phyloP scores from a whole-genome alignment of 2,888 invertebrate species.

The Hydrotaea diabolus region DNA sequence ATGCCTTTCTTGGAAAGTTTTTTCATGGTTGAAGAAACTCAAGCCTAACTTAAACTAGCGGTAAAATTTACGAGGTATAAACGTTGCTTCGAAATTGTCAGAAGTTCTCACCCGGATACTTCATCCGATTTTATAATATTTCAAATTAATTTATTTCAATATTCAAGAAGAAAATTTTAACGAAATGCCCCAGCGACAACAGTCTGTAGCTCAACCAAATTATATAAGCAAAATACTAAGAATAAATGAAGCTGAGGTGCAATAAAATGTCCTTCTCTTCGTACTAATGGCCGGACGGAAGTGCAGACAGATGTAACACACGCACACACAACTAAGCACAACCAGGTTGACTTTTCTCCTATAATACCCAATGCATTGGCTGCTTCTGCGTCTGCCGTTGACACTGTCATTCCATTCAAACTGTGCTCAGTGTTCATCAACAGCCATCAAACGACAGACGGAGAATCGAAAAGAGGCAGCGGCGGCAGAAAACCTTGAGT shows the following conservation, averaged over 20 bases:
- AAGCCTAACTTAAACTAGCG: too few relatives aligned
- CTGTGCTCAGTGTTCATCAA: not conserved
- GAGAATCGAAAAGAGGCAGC: not conserved
- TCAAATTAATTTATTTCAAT: too few relatives aligned
- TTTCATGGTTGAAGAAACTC: too few relatives aligned
- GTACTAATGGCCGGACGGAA: conserved; percentile 72
- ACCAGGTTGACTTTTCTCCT: conserved; percentile 45
- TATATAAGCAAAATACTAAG: conserved; percentile 46
- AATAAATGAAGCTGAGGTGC: conserved; percentile 74
- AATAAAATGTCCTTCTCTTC: conserved; percentile 74
- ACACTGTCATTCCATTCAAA: not conserved
- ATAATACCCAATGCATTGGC: not conserved
- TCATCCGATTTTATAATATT: too few relatives aligned
- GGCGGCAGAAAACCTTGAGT: not conserved
- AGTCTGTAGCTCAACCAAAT: not conserved
- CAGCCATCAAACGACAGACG: not conserved
- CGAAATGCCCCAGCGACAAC: too few relatives aligned
- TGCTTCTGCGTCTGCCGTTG: not conserved
- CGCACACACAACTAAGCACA: conserved; percentile 7
- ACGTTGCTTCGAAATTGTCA: too few relatives aligned
- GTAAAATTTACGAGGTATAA: too few relatives aligned
- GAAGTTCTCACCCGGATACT: too few relatives aligned
- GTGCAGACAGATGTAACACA: conserved; percentile 55
- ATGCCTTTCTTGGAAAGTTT: too few relatives aligned
- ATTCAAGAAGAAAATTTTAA: too few relatives aligned